phyloP scores from a whole-genome alignment of 2,113 vertebrate genomes.

The Amazona vittata region DNA sequence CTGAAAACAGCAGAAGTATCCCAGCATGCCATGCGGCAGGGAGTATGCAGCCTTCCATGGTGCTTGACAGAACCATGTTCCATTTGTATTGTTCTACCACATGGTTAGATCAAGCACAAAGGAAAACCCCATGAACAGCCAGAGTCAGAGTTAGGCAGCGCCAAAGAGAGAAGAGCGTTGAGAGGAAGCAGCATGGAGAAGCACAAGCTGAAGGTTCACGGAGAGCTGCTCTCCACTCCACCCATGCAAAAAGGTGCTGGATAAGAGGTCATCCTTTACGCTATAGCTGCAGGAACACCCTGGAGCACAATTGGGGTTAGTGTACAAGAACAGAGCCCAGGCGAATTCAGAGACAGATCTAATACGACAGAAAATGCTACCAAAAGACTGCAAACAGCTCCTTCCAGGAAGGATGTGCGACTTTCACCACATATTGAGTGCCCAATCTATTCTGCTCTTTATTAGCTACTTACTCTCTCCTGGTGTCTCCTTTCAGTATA shows the following conservation, averaged over 20 bases:
- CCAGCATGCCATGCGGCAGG: slow-evolving; percentile 89
- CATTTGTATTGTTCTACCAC: slow-evolving; percentile 97
- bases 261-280: slow-evolving; percentile 57
- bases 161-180: slow-evolving; percentile 87
- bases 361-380: not conserved
- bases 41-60: slow-evolving; percentile 97
- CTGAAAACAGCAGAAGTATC: slow-evolving; percentile 81
- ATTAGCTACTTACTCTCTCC: not conserved
- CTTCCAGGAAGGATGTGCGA: not conserved
- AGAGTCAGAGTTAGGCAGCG: slow-evolving; percentile 86
- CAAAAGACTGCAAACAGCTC: not conserved
- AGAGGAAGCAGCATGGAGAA: slow-evolving; percentile 84
- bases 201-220: slow-evolving; percentile 81
- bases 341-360: not conserved
- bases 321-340: slow-evolving; percentile 35
- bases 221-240: slow-evolving; percentile 71
- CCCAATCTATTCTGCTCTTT: not conserved
- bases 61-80: slow-evolving; percentile 99
- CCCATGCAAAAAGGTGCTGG: slow-evolving; percentile 71
- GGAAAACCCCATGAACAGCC: slow-evolving; percentile 93
- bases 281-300: slow-evolving; percentile 51
- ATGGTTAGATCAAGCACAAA: slow-evolving; percentile 99
- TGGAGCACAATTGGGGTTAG: slow-evolving; percentile 69
- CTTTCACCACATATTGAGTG: not conserved
- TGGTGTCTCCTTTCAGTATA: not conserved